Conservation (phyloP, 64 coral and sea anemone genomes). For the Acropora tenuis region DNA sequence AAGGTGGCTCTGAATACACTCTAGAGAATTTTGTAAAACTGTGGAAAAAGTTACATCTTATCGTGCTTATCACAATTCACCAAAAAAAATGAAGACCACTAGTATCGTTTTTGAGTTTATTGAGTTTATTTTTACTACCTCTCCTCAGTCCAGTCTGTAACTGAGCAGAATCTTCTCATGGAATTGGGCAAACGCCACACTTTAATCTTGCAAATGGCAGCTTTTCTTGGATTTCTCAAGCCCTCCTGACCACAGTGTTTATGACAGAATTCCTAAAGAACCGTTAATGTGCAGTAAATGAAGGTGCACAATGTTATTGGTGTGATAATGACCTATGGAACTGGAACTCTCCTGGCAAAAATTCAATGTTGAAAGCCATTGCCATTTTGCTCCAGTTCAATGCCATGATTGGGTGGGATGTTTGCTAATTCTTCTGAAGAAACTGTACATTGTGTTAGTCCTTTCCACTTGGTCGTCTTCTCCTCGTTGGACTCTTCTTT, state of each 20-base stretch:
- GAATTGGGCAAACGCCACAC: background rate
- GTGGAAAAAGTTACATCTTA: too few species aligned
- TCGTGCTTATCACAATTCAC: too few species aligned
- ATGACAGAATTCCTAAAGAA: background rate
- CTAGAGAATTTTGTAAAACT: too few species aligned
- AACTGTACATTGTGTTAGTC: too few species aligned
- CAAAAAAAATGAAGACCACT: too few species aligned
- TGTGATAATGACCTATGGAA: background rate
- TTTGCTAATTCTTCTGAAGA: too few species aligned
- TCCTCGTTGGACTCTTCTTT: too few species aligned
- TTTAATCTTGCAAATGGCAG: background rate
- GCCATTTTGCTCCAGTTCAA: background rate
- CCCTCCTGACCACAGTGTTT: background rate
- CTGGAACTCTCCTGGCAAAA: background rate
- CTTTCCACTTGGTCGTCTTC: too few species aligned
- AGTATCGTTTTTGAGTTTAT: too few species aligned
- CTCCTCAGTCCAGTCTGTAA: slow-evolving; percentile 24
- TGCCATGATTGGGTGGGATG: background rate
- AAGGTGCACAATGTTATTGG: background rate
- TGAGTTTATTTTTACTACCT: background rate
- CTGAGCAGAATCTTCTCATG: slow-evolving; percentile 26
- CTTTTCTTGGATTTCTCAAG: background rate
- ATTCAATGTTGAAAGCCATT: slow-evolving; percentile 5
- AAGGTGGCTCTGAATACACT: too few species aligned
- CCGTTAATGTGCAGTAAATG: background rate